Base-by-base conservation (phyloP, 2,113 vertebrate genomes). In the Anas platyrhynchos region DNA sequence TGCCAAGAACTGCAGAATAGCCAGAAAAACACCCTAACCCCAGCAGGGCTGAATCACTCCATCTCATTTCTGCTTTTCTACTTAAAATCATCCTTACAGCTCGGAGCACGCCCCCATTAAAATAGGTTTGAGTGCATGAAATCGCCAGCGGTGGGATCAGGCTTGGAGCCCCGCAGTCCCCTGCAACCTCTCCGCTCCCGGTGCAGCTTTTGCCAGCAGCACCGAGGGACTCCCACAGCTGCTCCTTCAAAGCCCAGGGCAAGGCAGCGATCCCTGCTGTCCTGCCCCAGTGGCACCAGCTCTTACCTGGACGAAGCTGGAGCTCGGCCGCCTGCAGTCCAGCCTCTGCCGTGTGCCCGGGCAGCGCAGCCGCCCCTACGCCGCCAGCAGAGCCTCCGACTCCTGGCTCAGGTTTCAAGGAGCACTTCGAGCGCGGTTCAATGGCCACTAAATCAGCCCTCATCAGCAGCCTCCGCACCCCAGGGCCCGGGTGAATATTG, bases 301-400 rank as follows among this genome's bases (percentile, higher is more conserved):
- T 85, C 96, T 91, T 96, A 97, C 97, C 96, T 97, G 89, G 59
- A 27, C 29, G 71, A 17, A 68, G 29, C 9, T 48, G 0, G 67
- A n/a, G 81, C 48, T 62, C 83, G 63, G 82, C 75, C 5, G 1
- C 72, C 34, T 34, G 32, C 66, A 13, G 50, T 41, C 75, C 27
- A 4, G 48, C 68, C 83, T 22, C 83, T 63, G 80, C 83, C 72
- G n/a, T 55, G 48, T 89, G 92, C 36, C 72, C 2, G 95, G 80
- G 73, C 89, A 23, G 91, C 31, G 6, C 84, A 3, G 71, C 27
- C 5, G 1, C 75, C 82, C 68, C 88, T 36, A 11, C 13, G 2
- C 87, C 83, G 21, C 87, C 85, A 13, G 9, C 31, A 71, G 67
- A 62, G 73, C 2, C 67, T n/a, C 92, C 63, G 31, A 67, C 78